Conservation (phyloP, 2,888 invertebrate species). For the Phanerotoma sp. region DNA sequence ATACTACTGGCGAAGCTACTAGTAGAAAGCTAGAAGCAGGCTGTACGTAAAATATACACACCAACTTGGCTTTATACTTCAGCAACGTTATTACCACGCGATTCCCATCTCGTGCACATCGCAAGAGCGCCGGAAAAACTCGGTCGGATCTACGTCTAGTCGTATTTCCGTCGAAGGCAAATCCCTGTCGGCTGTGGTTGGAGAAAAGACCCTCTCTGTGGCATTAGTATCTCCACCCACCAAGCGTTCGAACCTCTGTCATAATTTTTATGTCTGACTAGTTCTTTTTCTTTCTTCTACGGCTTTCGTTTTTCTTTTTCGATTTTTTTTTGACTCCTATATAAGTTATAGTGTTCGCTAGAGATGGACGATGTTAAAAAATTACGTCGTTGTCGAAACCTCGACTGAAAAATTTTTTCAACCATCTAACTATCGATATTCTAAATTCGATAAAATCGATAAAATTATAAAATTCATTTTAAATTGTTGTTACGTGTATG, state of each 20-base stretch:
- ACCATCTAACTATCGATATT: too few relatives aligned
- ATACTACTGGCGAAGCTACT: background rate
- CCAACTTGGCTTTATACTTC: constrained; percentile 26
- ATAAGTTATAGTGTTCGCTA: too few relatives aligned
- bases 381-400: too few relatives aligned
- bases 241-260: background rate
- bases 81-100: constrained; percentile 33
- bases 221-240: too few relatives aligned
- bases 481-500: too few relatives aligned
- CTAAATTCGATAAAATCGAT: too few relatives aligned
- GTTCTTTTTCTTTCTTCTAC: too few relatives aligned
- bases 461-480: too few relatives aligned
- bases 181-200: constrained; percentile 18
- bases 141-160: constrained; percentile 27
- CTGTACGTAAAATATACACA: constrained; percentile 11
- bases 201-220: background rate
- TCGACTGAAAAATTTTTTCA: too few relatives aligned
- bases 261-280: background rate
- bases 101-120: constrained; percentile 15
- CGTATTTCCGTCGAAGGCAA: constrained; percentile 35
- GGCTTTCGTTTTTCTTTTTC: background rate
- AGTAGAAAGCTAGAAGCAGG: too few relatives aligned
- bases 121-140: constrained; percentile 10
- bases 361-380: too few relatives aligned
- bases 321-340: background rate